Evolutionary conservation across 2,113 vertebrate genomes (phyloP), one percentile per base, ranked within the genome.

Genomic region (Tauraco erythrolophus): DNA sequence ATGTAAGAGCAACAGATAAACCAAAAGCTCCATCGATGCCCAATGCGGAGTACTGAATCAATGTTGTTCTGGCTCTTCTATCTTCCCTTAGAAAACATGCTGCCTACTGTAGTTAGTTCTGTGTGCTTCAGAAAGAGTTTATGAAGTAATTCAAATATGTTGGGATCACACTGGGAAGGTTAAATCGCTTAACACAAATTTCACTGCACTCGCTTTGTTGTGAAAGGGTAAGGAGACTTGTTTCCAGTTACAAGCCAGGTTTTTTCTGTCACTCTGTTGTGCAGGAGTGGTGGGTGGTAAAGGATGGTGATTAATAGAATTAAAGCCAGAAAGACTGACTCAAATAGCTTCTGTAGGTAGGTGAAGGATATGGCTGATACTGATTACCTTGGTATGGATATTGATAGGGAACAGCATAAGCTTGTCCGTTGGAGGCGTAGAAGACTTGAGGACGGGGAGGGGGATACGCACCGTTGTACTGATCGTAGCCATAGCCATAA

Each of bases 371-470:
- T 17, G 41, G 50, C 43, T 64, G 54, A 7, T 13, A 11, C 6
- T 4, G 68, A 14, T 97, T 98, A 98, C 98, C 98, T 98, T 97
- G 98, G 90, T 98, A 98, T 2, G 98, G 98, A 58, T 98, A 98
- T 83, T 98, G 98, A 61, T 97, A 98, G 57, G 98, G 97, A 71
- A 98, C 71, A 15, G 98, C 96, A 65, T 98, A 98, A 2, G 98
- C 96, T 92, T 98, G 98, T 58, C 98, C 98, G 0, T 90, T 98
- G 21, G 98, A 97, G 86, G 98, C 92, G 60, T 98, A 98, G 83
- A 98, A 89, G 58, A 98, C 93, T 50, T 98, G 98, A 79, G 98
- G 88, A 75, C 97, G 97, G 46, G 88, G 16, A 0, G 97, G 90
- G 10, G 97, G 96, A 82, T 98, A 98, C 0, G 39, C 76, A 19